A percentile compares a stretch with the other conserved stretches of the same genome.
phyloP scores from a whole-genome alignment of 2,888 invertebrate genomes.

The Lucinisca nassula region DNA sequence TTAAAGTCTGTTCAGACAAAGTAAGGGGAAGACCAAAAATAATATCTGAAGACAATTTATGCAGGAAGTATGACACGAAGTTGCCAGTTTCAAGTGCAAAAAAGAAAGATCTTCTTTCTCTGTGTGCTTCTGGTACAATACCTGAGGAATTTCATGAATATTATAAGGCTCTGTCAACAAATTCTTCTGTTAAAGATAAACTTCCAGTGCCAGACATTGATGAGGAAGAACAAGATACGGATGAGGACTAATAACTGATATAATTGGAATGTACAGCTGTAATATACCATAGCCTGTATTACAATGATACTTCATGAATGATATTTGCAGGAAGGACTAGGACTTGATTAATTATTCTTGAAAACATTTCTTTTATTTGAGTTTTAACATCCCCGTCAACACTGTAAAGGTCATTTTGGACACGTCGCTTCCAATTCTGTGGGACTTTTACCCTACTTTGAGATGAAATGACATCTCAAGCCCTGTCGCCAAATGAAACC shows the following conservation, averaged over 20 bases:
- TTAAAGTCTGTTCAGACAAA: background rate
- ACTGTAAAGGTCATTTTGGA: background rate
- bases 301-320: background rate
- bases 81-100: background rate
- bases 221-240: background rate
- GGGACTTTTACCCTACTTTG: too few species aligned
- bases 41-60: background rate
- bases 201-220: background rate
- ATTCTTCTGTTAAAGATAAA: background rate
- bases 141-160: background rate
- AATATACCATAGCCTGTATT: too few species aligned
- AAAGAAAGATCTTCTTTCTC: background rate
- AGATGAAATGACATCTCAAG: too few species aligned
- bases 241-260: background rate
- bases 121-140: background rate
- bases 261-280: background rate
- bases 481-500: too few species aligned
- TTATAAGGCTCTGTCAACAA: background rate
- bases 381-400: background rate
- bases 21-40: background rate
- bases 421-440: too few species aligned
- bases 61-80: background rate
- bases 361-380: background rate
- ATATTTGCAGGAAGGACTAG: background rate
- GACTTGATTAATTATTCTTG: background rate